Evolutionary conservation across 2,797 vertebrate species (phyloP).

Genomic region (Margarornis squamiger): DNA sequence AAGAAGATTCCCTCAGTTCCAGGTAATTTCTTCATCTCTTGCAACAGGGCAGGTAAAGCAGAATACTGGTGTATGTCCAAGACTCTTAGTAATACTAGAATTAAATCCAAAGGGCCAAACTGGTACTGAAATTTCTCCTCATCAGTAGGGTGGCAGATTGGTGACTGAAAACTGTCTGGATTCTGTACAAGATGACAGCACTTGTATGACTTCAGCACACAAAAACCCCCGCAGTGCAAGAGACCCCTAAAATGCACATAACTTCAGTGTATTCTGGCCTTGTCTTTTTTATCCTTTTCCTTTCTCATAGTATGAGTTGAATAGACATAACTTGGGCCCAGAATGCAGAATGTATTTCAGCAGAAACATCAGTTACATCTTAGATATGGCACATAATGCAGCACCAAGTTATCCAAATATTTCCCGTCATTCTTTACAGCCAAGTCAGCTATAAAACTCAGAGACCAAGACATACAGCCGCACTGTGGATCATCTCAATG

Average conservation of each 20-base stretch:
- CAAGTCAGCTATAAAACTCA: background rate
- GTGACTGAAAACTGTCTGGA: background rate
- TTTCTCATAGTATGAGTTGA: background rate
- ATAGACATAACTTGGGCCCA: background rate
- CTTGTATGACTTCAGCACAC: background rate
- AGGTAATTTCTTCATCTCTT: background rate
- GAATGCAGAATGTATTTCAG: background rate
- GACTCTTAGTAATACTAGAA: background rate
- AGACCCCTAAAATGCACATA: background rate
- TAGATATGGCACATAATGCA: background rate
- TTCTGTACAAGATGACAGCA: background rate
- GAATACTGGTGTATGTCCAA: fast-evolving
- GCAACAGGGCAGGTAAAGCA: background rate
- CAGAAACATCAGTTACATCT: background rate
- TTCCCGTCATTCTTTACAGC: background rate
- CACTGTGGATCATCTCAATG: background rate
- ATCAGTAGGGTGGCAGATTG: background rate
- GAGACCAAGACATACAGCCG: background rate
- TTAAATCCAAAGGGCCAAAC: background rate
- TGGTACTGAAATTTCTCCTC: background rate
- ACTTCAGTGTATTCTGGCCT: background rate
- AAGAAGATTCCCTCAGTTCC: background rate
- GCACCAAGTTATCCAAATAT: background rate
- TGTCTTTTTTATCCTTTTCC: background rate
- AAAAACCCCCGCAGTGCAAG: fast-evolving